Evolutionary conservation across 92 coral and sea anemone genomes (phyloP), one percentile per base, ranked within the genome.

Genomic region (Umimayanthus kanabou): DNA sequence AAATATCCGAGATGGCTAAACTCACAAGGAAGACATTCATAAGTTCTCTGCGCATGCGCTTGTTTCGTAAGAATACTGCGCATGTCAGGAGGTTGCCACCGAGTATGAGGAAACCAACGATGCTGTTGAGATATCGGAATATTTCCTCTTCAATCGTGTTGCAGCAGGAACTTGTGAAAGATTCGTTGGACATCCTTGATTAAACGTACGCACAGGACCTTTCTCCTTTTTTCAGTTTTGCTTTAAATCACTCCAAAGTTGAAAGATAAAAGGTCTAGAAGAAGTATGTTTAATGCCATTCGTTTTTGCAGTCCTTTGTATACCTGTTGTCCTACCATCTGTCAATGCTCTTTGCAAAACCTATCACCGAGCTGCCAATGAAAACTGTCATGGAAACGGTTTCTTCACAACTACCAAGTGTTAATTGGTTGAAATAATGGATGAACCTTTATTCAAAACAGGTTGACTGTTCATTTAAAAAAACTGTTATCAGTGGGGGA

Each of bases 21-120:
- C 85, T 80, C 49, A 40, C 72, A 39, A 80, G 85, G 33, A 80
- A 80, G 40, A 66, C 28, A 42, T 80, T 80, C 74, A 80, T 80
- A 29, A 11, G 33, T 40, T 61, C 72, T 80, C 33, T 64, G 16
- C 74, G 85, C 49, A 80, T 64, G 50, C 73, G 71, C 28, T 80
- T 66, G 10, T 39, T 39, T 58, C 18, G 45, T 80, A 80, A 42
- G 29, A 80, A 61, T 40, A 61, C 73, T 66, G 50, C 57, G 50
- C 85, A 80, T 39, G 85, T 80, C 74, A 80, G 26, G 0, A 25
- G 28, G 55, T 80, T 80, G 3, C 85, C 85, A 23, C 47, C 57
- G 9, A 77, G 80, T 14, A 77, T 77, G 13, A 77, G 80, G 6
- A 77, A 20, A 42, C 57, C 80, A 43, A 77, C 58, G 58, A 77